Evolutionary conservation across 1,140 invertebrate species (phyloP).

Genomic region (Armadillidium nasatum): DNA sequence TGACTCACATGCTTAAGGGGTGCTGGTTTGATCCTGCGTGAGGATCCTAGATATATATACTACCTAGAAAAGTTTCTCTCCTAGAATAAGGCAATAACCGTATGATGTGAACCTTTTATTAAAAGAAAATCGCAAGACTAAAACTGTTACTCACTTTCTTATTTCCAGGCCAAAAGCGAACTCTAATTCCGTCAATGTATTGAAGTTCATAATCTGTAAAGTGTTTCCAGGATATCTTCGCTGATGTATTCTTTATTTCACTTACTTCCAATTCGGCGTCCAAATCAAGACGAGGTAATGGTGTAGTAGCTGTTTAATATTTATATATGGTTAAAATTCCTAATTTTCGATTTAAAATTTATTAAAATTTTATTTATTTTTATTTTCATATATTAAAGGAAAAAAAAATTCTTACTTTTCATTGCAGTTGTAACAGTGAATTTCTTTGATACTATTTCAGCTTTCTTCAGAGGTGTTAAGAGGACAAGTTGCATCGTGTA

Average conservation of each 20-base stretch:
- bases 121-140: too few species aligned
- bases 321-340: too few species aligned
- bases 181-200: constrained; percentile 66
- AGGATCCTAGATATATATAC: too few species aligned
- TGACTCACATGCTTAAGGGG: too few species aligned
- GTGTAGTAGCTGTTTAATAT: constrained; percentile 53
- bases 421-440: constrained; percentile 32
- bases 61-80: too few species aligned
- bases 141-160: constrained; percentile 30
- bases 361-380: too few species aligned
- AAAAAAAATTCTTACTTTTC: constrained; percentile 24
- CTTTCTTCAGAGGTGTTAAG: constrained; percentile 13
- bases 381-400: too few species aligned
- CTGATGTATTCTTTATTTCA: constrained; percentile 70
- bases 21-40: too few species aligned
- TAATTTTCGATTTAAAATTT: too few species aligned
- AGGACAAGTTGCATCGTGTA: constrained; percentile 60
- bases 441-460: constrained; percentile 20
- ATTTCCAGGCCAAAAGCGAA: constrained; percentile 55
- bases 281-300: constrained; percentile 62
- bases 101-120: too few species aligned
- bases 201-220: constrained; percentile 72
- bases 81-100: too few species aligned
- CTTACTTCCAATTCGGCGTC: constrained; percentile 67
- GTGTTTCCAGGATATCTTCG: constrained; percentile 72